Base-by-base conservation (phyloP, 1,140 invertebrate species). In the Cotesia typhae region DNA sequence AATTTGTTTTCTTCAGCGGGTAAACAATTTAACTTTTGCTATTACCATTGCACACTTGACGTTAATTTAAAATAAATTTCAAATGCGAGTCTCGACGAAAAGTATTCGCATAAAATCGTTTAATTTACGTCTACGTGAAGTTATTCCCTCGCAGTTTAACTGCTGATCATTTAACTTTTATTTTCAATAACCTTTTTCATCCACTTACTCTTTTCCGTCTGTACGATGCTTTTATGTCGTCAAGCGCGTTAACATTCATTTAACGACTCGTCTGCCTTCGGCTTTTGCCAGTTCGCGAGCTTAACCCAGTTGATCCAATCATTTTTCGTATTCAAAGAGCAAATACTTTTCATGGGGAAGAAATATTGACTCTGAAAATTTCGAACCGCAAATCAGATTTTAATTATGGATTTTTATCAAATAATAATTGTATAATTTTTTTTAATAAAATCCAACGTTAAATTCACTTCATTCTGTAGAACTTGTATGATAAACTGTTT, bases 171-270 rank as follows among this genome's bases (percentile, higher is more conserved):
- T 68, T 55, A 57, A 59, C 20, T 59, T 59, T 59, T 59, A 55
- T 55, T 28, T 59, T 59, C 20, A 9, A 20, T 59, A 28, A 20
- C 20, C 17, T 59, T 59, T 68, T 68, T 52, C 57, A 36, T 68
- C 55, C 35, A 36, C 12, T 55, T 68, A 53, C 10, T 69, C 47
- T 14, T 59, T 35, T 55, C 35, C 38, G 38, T 55, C 37, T n/a
- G 67, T 38, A 53, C 38, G 53, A 71, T n/a, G 14, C 9, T 61
- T 53, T 55, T 65, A 55, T 17, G 41, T 71, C 47, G 47, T 71
- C 53, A 57, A 55, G 35, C 51, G 9, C 70, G 61, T 71, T 71
- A 71, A 71, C 51, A 35, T 71, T 35, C 14, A 17, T 63, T 71
- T 71, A 65, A 71, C 36, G 70, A 64, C 28, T 4, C 59, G 20